These are phyloP conservation scores for Brachyrhaphis roseni DNA, from an alignment of 2,797 vertebrate species.

Conservation along the genomic window DNA sequence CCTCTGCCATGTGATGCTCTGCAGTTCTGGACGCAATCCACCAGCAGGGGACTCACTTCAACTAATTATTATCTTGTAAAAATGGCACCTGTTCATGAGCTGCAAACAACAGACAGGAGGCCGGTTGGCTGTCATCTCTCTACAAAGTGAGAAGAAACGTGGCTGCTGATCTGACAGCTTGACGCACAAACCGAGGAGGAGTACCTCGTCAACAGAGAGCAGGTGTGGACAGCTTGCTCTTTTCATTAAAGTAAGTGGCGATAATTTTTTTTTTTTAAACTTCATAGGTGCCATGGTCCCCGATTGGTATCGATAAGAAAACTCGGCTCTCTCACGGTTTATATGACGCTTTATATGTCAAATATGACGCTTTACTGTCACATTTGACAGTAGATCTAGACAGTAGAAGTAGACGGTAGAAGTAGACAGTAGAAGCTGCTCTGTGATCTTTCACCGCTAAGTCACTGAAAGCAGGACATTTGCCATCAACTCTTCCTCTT, in stretches of 20 bases:
- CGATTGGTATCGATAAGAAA: neutral
- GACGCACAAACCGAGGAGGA: neutral
- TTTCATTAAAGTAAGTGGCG: slow-evolving; percentile 33
- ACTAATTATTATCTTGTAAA: slow-evolving; percentile 54
- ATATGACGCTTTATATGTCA: neutral
- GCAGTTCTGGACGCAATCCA: slow-evolving; percentile 24
- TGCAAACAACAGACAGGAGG: slow-evolving; percentile 46
- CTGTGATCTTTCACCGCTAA: neutral
- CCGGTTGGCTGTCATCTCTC: neutral
- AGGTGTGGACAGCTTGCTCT: neutral
- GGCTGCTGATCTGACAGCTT: neutral
- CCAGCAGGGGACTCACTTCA: slow-evolving; percentile 60
- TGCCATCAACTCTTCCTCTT: slow-evolving; percentile 52
- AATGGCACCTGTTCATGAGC: slow-evolving; percentile 75
- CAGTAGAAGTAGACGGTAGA: neutral
- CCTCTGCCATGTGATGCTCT: neutral
- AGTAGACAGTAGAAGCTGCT: neutral
- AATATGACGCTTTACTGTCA: neutral
- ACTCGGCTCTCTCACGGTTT: neutral
- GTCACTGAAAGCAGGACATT: neutral
- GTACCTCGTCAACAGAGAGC: fast-evolving
- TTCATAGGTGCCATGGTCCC: neutral
- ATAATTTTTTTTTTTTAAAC: neutral
- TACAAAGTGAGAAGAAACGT: no score
- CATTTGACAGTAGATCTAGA: neutral